phyloP scores from a whole-genome alignment of 2,113 vertebrate species.

The Tichodroma muraria region DNA sequence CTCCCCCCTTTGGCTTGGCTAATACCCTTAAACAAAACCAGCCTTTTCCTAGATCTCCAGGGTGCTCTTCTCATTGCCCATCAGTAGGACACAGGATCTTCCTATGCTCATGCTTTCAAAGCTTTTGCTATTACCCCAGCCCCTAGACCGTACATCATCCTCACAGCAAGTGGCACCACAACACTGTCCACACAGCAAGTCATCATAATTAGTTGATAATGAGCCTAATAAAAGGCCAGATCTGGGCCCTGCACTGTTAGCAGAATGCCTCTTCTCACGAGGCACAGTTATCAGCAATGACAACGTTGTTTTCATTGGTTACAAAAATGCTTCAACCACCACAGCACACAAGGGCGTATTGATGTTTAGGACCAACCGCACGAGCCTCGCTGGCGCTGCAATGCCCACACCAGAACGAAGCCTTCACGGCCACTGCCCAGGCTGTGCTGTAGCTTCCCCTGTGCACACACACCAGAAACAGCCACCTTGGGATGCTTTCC shows the following conservation, averaged over 20 bases:
- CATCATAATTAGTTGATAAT: background rate
- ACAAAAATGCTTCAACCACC: background rate
- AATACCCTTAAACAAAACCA: background rate
- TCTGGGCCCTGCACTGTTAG: background rate
- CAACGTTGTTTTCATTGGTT: background rate
- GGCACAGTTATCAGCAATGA: background rate
- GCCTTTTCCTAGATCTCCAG: background rate
- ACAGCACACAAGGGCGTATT: rapidly evolving
- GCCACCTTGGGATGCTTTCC: background rate
- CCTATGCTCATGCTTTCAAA: background rate
- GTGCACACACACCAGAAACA: background rate
- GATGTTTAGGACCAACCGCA: rapidly evolving
- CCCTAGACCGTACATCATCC: background rate
- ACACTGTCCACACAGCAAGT: background rate
- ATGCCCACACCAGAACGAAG: background rate
- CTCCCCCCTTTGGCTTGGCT: background rate
- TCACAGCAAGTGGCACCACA: rapidly evolving
- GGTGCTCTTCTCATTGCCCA: background rate
- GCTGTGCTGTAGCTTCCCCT: background rate
- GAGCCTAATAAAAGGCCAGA: background rate
- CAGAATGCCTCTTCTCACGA: rapidly evolving
- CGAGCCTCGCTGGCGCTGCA: rapidly evolving
- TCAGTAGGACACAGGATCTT: background rate
- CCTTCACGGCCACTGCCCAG: rapidly evolving
- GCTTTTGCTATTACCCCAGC: background rate